These are phyloP conservation scores for Anarhynchus alexandrinus DNA, from an alignment of 2,113 vertebrate species.

Conservation along the genomic window DNA sequence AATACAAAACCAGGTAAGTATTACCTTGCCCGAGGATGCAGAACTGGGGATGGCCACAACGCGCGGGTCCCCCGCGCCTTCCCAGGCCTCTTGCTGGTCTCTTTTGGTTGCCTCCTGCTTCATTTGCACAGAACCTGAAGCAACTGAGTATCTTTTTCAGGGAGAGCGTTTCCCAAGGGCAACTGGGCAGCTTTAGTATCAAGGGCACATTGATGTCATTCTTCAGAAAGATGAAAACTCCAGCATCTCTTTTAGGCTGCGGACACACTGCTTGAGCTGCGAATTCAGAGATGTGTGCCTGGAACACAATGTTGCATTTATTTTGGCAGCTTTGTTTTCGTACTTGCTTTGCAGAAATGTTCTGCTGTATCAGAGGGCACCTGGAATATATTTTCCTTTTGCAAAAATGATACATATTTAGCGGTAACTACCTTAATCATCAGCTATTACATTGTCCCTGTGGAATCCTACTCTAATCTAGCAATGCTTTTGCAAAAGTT, in stretches of 20 bases:
- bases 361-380: background rate
- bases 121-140: background rate
- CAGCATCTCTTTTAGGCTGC: background rate
- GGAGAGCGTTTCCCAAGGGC: background rate
- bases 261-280: background rate
- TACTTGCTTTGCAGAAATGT: background rate
- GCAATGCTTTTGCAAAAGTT: background rate
- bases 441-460: background rate
- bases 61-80: rapidly evolving
- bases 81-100: background rate
- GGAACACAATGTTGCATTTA: background rate
- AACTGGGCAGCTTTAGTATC: background rate
- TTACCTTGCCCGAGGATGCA: background rate
- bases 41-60: background rate
- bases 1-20: background rate
- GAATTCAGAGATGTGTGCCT: background rate
- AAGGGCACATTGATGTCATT: background rate
- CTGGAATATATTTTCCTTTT: conserved; percentile 1
- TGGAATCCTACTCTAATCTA: background rate
- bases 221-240: background rate
- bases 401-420: background rate
- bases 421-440: background rate
- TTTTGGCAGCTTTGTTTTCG: conserved; percentile 12
- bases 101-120: background rate
- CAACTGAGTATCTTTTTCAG: background rate